Evolutionary conservation across 2,888 invertebrate genomes (phyloP).

Genomic region (Ormyrus thymus): DNA sequence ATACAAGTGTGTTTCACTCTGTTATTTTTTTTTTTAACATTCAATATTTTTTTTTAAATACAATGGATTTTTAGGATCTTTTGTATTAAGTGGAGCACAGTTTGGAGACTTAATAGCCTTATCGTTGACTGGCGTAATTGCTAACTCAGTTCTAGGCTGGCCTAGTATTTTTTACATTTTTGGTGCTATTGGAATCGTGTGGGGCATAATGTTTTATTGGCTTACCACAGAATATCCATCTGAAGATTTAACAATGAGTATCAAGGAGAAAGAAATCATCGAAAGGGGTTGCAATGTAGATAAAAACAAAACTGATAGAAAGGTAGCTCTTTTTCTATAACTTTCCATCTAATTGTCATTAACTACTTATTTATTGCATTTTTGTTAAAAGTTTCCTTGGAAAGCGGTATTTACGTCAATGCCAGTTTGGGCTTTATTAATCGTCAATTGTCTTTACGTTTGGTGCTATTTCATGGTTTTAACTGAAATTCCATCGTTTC

Average conservation of each 20-base stretch:
- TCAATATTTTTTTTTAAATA: background rate
- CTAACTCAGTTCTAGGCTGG: constrained; percentile 82
- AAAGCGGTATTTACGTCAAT: constrained; percentile 83
- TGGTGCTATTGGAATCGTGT: constrained; percentile 79
- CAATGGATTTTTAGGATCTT: constrained; percentile 60
- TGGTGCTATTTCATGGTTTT: constrained; percentile 90
- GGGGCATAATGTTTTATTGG: constrained; percentile 79
- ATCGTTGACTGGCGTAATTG: constrained; percentile 79
- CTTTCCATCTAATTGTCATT: too few species aligned
- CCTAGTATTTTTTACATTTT: constrained; percentile 86
- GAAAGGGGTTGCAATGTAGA: constrained; percentile 76
- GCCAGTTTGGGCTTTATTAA: constrained; percentile 87
- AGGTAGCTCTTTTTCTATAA: constrained; percentile 47
- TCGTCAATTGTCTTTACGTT: constrained; percentile 84
- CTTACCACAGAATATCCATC: constrained; percentile 83
- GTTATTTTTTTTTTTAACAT: constrained; percentile 12
- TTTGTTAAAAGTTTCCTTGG: constrained; percentile 83
- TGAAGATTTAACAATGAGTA: constrained; percentile 78
- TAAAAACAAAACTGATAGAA: constrained; percentile 59
- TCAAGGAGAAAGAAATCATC: constrained; percentile 81
- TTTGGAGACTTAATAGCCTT: constrained; percentile 82
- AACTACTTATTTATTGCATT: background rate
- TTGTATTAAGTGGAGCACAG: constrained; percentile 78
- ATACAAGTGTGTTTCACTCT: constrained; percentile 61
- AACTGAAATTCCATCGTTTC: constrained; percentile 88